Conservation (phyloP, 2,888 invertebrate species). For the Oxycera nigricornis region DNA sequence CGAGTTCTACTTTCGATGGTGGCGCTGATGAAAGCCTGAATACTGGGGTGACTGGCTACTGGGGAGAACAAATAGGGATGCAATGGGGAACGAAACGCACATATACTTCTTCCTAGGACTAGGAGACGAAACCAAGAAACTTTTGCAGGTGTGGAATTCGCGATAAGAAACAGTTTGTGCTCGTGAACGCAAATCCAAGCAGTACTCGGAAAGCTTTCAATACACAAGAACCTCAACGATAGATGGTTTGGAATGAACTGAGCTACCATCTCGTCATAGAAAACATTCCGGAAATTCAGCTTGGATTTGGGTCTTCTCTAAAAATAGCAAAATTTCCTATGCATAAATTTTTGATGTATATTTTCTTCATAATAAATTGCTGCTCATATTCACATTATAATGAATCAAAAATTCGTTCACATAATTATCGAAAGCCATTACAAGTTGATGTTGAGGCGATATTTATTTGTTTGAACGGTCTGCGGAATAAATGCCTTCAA, state of each 20-base stretch:
- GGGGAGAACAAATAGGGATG: no score
- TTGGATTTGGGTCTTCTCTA: neutral
- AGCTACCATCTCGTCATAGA: neutral
- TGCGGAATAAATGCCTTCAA: no score
- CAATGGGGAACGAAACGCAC: no score
- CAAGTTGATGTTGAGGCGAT: no score
- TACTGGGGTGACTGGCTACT: neutral
- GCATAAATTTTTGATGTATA: no score
- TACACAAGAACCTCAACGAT: neutral
- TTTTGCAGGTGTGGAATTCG: neutral
- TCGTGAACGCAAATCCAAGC: neutral
- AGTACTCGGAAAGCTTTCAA: neutral
- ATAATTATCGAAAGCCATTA: no score
- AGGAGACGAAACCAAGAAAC: no score
- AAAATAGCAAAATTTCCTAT: neutral
- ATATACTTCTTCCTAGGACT: no score
- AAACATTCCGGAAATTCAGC: neutral
- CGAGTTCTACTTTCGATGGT: constrained; percentile 13
- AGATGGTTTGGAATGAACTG: neutral
- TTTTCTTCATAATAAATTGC: no score
- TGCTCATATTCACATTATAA: no score
- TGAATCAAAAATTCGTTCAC: no score
- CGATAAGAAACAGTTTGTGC: neutral
- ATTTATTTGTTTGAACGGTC: no score
- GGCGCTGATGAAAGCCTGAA: constrained; percentile 5